Percentiles rank a stretch among this genome's conserved stretches.
phyloP scores from a whole-genome alignment of 2,113 vertebrate species.

The Aramus guarauna region DNA sequence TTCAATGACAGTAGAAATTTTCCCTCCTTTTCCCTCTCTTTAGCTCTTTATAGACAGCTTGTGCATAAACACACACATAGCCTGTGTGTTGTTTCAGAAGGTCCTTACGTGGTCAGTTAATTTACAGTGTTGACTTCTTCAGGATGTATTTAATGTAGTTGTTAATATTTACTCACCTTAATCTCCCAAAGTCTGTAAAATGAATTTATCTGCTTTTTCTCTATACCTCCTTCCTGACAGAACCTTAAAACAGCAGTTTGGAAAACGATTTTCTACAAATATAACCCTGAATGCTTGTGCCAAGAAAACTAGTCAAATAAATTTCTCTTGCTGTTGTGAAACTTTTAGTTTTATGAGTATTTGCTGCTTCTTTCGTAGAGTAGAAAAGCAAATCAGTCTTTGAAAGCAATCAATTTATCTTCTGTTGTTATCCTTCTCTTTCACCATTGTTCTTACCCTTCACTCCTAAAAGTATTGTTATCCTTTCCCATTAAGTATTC shows the following conservation, averaged over 20 bases:
- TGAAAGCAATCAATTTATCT: background rate
- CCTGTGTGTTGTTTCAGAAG: background rate
- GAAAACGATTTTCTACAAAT: background rate
- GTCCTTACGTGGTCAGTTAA: background rate
- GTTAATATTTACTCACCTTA: background rate
- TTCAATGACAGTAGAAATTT: background rate
- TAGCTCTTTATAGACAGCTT: background rate
- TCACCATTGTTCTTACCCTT: background rate
- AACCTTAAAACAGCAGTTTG: background rate
- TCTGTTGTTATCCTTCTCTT: background rate
- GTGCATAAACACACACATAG: background rate
- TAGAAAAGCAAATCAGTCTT: background rate
- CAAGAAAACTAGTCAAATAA: background rate
- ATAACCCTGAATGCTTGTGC: background rate
- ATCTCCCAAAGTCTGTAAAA: background rate
- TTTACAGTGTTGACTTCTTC: background rate
- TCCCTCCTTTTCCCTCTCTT: background rate
- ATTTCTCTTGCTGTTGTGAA: background rate
- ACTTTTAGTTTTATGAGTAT: background rate
- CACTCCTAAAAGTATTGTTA: background rate
- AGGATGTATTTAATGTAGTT: background rate
- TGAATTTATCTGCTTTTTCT: background rate
- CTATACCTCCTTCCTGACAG: background rate
- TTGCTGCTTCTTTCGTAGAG: background rate
- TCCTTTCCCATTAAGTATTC: background rate